A percentile compares a stretch with the other conserved stretches of the same genome.
Evolutionary conservation across 2,113 vertebrate genomes (phyloP).

Genomic region (Agapornis roseicollis): DNA sequence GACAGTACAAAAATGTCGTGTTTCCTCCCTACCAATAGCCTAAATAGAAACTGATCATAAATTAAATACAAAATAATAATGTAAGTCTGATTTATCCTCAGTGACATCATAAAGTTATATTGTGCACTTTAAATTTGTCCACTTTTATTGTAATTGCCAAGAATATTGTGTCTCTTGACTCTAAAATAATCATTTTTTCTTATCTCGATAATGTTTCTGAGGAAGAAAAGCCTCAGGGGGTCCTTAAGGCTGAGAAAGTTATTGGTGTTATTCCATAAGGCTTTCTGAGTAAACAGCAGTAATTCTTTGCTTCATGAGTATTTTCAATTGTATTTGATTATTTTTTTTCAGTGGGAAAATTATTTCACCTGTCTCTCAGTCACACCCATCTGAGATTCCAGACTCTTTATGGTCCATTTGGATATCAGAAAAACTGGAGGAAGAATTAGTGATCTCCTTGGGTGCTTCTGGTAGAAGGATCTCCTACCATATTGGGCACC

Average conservation of each 20-base stretch:
- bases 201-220: background rate
- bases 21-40: background rate
- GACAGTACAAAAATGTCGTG: background rate
- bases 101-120: background rate
- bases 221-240: background rate
- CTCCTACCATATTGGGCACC: background rate
- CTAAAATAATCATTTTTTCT: background rate
- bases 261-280: background rate
- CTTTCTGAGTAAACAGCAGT: background rate
- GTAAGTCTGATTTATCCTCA: background rate
- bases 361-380: background rate
- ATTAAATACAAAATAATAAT: background rate
- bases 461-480: background rate
- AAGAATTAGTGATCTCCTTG: background rate
- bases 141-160: constrained; percentile 1
- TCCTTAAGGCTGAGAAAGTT: background rate
- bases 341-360: background rate
- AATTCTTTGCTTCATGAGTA: background rate
- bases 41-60: constrained; percentile 3
- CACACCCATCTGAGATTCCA: background rate
- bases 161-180: background rate
- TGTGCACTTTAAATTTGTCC: background rate
- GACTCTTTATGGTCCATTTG: background rate
- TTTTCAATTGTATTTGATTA: background rate
- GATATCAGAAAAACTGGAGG: background rate